Conservation (phyloP, 2,888 invertebrate species). For the Hemithea aestivaria region DNA sequence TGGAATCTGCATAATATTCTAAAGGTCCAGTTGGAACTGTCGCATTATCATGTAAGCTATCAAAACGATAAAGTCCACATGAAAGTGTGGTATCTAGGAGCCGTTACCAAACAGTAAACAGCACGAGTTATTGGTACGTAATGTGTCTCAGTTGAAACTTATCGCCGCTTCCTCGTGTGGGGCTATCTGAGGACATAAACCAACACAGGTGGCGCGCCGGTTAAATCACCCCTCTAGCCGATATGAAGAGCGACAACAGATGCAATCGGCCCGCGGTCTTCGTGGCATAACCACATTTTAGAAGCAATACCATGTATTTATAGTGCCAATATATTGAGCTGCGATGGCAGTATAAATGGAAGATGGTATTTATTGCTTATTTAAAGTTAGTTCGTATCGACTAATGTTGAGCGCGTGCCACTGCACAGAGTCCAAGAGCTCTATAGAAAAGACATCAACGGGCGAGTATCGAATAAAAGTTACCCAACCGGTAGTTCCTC, state of each 20-base stretch:
- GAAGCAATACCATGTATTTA: conserved; percentile 27
- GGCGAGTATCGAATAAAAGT: conserved; percentile 1
- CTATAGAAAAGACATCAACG: conserved; percentile 24
- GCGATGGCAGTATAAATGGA: conserved; percentile 18
- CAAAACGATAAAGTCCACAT: conserved; percentile 6
- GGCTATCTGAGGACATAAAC: conserved; percentile 60
- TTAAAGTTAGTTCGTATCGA: conserved; percentile 5
- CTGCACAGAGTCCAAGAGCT: background rate
- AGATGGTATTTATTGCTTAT: conserved; percentile 14
- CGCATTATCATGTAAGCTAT: conserved; percentile 18
- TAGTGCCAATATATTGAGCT: conserved; percentile 30
- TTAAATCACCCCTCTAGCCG: conserved; percentile 57
- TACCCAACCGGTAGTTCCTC: no score
- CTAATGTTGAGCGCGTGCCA: conserved; percentile 1
- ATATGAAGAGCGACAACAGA: conserved; percentile 58
- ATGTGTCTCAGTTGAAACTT: conserved; percentile 26
- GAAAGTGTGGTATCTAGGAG: conserved; percentile 19
- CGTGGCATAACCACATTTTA: conserved; percentile 36
- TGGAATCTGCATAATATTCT: no score
- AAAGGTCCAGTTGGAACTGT: no score
- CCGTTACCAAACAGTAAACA: conserved; percentile 20
- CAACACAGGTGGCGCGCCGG: conserved; percentile 60
- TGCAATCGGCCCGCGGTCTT: conserved; percentile 43
- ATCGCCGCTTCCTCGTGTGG: conserved; percentile 49
- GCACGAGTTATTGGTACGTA: conserved; percentile 23